phyloP scores from a whole-genome alignment of 2,113 vertebrate species.

The Eretmochelys imbricata region DNA sequence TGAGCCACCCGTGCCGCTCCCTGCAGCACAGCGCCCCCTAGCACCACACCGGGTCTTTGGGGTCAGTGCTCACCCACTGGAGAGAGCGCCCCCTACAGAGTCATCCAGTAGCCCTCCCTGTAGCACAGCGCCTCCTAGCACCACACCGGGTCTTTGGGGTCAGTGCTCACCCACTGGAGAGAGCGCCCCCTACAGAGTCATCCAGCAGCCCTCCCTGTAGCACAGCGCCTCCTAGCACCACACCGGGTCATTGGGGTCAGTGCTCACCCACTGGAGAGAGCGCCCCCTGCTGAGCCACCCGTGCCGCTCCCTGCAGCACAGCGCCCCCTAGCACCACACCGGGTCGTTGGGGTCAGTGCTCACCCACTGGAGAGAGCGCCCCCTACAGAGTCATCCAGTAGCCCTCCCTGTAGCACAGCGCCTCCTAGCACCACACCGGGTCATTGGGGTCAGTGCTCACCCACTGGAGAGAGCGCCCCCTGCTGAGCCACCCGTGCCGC shows the following conservation, averaged over 20 bases:
- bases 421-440: not conserved
- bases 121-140: too few relatives aligned
- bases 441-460: not conserved
- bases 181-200: too few relatives aligned
- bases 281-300: not conserved
- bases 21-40: not conserved
- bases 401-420: not conserved
- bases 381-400: not conserved
- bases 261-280: too few relatives aligned
- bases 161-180: too few relatives aligned
- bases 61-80: too few relatives aligned
- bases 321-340: not conserved
- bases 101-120: too few relatives aligned
- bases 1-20: not conserved
- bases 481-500: not conserved
- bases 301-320: not conserved
- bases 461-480: not conserved
- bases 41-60: too few relatives aligned
- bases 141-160: too few relatives aligned
- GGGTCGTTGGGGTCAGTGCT: not conserved
- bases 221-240: too few relatives aligned
- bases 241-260: too few relatives aligned
- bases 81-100: too few relatives aligned
- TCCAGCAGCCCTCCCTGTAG: too few relatives aligned
- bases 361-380: not conserved